These are phyloP conservation scores for Alcedo atthis DNA, from an alignment of 2,797 vertebrate genomes.

Conservation along the genomic window DNA sequence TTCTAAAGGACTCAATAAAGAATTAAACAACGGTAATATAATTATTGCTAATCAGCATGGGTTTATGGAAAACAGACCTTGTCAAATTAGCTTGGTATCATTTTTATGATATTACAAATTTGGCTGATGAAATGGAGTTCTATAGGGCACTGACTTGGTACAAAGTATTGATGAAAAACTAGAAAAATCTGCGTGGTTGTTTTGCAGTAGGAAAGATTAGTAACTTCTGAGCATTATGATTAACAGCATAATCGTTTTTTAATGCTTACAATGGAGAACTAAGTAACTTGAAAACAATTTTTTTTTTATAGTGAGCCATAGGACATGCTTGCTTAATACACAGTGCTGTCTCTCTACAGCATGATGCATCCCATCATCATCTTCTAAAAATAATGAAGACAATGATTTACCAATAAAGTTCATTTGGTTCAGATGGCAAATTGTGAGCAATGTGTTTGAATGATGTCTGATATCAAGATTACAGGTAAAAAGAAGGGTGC, in stretches of 20 bases:
- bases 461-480: not conserved
- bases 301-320: not conserved
- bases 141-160: not conserved
- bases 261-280: fast-evolving
- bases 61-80: conserved; percentile 58
- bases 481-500: not conserved
- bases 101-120: conserved; percentile 18
- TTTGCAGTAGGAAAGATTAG: not conserved
- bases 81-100: conserved; percentile 44
- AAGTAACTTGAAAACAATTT: not conserved
- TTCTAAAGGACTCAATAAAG: conserved; percentile 61
- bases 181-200: not conserved
- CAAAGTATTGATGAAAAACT: not conserved
- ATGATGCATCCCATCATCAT: not conserved
- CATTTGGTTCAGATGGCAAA: not conserved
- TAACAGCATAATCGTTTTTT: not conserved
- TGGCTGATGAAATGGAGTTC: conserved; percentile 19
- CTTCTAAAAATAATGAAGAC: not conserved
- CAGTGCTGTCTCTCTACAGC: not conserved
- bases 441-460: not conserved
- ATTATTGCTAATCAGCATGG: conserved; percentile 49
- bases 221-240: not conserved
- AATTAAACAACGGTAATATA: conserved; percentile 47
- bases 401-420: not conserved
- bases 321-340: fast-evolving